Evolutionary conservation across 2,797 vertebrate species (phyloP).

Genomic region (Gymnothorax javanicus): DNA sequence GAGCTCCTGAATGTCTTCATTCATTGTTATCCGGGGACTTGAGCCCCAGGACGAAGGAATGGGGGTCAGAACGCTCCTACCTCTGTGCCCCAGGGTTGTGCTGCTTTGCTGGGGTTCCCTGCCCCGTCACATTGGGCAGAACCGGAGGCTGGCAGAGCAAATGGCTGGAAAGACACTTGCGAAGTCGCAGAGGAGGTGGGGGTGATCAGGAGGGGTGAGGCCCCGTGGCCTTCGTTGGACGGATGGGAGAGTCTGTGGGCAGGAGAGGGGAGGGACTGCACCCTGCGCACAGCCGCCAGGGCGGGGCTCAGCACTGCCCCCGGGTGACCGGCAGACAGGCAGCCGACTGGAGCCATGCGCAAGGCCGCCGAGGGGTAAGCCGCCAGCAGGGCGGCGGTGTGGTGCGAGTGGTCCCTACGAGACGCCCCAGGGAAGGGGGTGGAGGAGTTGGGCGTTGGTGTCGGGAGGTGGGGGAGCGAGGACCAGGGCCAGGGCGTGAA

Average conservation of each 20-base stretch:
- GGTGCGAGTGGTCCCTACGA: constrained; percentile 72
- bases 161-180: constrained; percentile 76
- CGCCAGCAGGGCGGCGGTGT: constrained; percentile 67
- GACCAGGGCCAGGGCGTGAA: constrained; percentile 85
- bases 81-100: constrained; percentile 84
- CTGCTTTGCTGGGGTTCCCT: constrained; percentile 68
- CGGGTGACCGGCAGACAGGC: constrained; percentile 64
- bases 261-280: constrained; percentile 58
- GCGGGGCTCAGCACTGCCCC: constrained; percentile 63
- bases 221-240: constrained; percentile 62
- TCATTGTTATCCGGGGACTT: background rate
- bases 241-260: constrained; percentile 66
- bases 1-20: background rate
- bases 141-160: constrained; percentile 67
- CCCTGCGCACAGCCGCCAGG: constrained; percentile 66
- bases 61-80: constrained; percentile 85
- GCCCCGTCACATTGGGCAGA: constrained; percentile 64
- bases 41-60: background rate
- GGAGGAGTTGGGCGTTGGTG: constrained; percentile 58
- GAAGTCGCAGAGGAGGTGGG: constrained; percentile 46
- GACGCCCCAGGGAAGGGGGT: constrained; percentile 58
- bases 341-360: constrained; percentile 67
- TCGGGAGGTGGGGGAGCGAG: constrained; percentile 75
- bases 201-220: constrained; percentile 33
- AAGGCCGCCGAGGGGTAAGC: constrained; percentile 73